phyloP scores from a whole-genome alignment of 2,888 invertebrate species.

The Bombyx huttoni region DNA sequence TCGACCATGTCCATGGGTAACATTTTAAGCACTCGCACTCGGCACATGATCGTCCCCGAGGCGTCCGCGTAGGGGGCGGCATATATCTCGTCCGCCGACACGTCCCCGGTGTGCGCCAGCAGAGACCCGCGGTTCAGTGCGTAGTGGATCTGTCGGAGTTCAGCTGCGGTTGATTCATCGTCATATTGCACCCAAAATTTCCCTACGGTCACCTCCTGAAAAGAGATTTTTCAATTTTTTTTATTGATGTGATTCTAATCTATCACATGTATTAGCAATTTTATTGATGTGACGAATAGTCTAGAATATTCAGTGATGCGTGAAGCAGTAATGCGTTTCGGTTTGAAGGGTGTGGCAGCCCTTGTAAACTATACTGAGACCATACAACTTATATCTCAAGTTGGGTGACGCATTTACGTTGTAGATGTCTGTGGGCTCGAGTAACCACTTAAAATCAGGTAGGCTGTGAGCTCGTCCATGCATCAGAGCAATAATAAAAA shows the following conservation, averaged over 20 bases:
- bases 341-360: too few species aligned
- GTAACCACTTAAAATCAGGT: too few species aligned
- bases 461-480: too few species aligned
- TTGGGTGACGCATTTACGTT: too few species aligned
- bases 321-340: too few species aligned
- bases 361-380: too few species aligned
- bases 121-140: constrained; percentile 24
- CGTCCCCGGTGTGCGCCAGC: constrained; percentile 20
- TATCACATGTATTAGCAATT: not conserved
- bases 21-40: constrained; percentile 65
- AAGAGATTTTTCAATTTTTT: not conserved
- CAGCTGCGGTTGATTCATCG: constrained; percentile 47
- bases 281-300: too few species aligned
- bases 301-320: too few species aligned
- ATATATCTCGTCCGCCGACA: constrained; percentile 60
- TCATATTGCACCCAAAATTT: constrained; percentile 79
- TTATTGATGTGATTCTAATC: not conserved
- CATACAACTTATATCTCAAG: too few species aligned
- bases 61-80: constrained; percentile 70
- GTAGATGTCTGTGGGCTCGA: too few species aligned
- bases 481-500: too few species aligned
- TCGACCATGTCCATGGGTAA: constrained; percentile 43
- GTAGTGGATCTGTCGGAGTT: constrained; percentile 20
- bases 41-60: constrained; percentile 32
- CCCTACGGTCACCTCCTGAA: constrained; percentile 73